Evolutionary conservation across 2,888 invertebrate species (phyloP), one percentile per base, ranked within the genome.

Genomic region (Cantharis lateralis): DNA sequence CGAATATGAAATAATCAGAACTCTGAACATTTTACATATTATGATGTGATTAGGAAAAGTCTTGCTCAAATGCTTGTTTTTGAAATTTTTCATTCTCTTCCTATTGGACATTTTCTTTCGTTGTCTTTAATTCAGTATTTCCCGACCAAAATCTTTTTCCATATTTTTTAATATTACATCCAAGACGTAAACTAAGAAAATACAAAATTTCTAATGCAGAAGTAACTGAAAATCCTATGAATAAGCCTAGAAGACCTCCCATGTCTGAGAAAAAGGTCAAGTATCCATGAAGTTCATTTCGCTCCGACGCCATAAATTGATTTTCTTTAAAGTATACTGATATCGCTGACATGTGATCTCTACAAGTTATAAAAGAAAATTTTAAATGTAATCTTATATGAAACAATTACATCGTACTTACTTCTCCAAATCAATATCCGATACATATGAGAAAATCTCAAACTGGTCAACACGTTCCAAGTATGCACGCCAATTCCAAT

Each of bases 261-360:
- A 92, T 92, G 86, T 93, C 93, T 78, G 93, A 93, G 28, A 93
- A 88, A 84, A 93, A 93, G 84, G 93, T 93, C 0, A 92, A 92
- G 80, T 90, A 90, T 1, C 93, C 93, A 83, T 93, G 93, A 10
- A 93, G 88, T 83, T 93, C 93, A 0, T 93, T 92, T 18, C 93
- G 89, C 28, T 91, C 91, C 0, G 92, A 92, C 0, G 92, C 92
- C 32, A 93, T 90, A 83, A 93, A 93, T 84, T 93, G 93, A 0
- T 91, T 90, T 82, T 93, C 92, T 85, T 93, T 93, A 87, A 93
- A 93, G 88, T 92, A 93, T 70, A 93, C 90, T 81, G 91, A 90
- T 11, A 93, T 89, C 2, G 91, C 90, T 0, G 93, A 89, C 84
- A 89, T 88, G 80, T 89, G 86, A n/a, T 76, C 78, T 61, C 84